phyloP scores from a whole-genome alignment of 64 coral and sea anemone species.

The Dendronephthya gigantea region DNA sequence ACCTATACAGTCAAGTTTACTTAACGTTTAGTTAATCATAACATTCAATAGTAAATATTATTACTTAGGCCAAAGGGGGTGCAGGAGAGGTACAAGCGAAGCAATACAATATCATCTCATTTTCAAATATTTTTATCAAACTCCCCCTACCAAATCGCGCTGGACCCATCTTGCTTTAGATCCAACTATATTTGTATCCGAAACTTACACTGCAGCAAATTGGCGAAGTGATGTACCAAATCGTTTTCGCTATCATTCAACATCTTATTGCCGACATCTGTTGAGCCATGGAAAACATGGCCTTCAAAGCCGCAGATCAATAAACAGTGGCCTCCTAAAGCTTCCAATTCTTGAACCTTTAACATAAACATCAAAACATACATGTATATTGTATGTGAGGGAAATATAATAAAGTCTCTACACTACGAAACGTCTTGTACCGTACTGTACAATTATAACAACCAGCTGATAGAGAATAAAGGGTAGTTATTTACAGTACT shows the following conservation, averaged over 20 bases:
- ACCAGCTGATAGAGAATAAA: too few relatives aligned
- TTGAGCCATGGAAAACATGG: not conserved
- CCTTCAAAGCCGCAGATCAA: not conserved
- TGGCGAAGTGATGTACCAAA: not conserved
- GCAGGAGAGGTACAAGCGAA: too few relatives aligned
- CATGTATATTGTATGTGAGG: too few relatives aligned
- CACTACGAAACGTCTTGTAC: too few relatives aligned
- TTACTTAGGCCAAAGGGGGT: not conserved
- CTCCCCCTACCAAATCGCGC: not conserved
- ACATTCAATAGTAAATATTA: too few relatives aligned
- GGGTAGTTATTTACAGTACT: too few relatives aligned
- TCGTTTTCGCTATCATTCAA: not conserved
- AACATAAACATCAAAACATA: not conserved
- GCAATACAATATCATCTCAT: too few relatives aligned
- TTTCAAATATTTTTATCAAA: not conserved
- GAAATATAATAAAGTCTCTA: too few relatives aligned
- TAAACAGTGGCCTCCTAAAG: not conserved
- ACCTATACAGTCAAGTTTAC: not conserved
- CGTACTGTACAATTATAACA: too few relatives aligned
- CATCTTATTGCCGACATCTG: not conserved
- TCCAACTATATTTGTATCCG: not conserved
- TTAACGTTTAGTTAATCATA: too few relatives aligned
- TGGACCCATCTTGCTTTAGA: not conserved
- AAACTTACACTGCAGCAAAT: not conserved
- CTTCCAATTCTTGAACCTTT: constrained; percentile 1